Conservation (phyloP, 2,113 vertebrate genomes). For the Oreochromis spilurus region DNA sequence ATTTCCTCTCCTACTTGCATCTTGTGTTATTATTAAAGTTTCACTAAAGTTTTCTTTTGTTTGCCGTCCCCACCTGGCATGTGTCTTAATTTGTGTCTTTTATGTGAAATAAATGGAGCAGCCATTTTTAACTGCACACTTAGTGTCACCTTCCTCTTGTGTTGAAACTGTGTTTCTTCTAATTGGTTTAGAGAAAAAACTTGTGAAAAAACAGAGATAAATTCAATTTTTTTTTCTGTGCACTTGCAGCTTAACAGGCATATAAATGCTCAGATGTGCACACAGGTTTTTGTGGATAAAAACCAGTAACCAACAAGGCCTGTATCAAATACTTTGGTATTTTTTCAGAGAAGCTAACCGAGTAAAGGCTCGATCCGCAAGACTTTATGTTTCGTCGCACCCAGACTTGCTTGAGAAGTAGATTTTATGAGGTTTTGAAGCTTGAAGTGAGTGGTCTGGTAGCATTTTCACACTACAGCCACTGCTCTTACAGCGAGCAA, state of each 20-base stretch:
- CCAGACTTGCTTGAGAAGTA: not conserved
- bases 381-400: not conserved
- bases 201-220: not conserved
- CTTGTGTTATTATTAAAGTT: not conserved
- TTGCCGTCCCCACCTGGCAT: not conserved
- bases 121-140: not conserved
- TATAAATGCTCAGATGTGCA: not conserved
- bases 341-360: not conserved
- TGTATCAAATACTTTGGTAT: not conserved
- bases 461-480: not conserved
- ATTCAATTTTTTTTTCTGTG: not conserved
- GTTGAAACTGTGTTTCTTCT: not conserved
- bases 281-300: not conserved
- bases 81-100: not conserved
- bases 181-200: not conserved
- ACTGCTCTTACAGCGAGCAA: not conserved
- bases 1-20: not conserved
- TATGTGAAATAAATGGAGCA: not conserved
- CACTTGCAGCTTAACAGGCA: not conserved
- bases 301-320: not conserved
- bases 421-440: not conserved
- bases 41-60: not conserved
- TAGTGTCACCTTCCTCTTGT: not conserved
- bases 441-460: not conserved
- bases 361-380: not conserved